These are phyloP conservation scores for Ips typographus DNA, from an alignment of 1,140 invertebrate species.

Conservation along the genomic window DNA sequence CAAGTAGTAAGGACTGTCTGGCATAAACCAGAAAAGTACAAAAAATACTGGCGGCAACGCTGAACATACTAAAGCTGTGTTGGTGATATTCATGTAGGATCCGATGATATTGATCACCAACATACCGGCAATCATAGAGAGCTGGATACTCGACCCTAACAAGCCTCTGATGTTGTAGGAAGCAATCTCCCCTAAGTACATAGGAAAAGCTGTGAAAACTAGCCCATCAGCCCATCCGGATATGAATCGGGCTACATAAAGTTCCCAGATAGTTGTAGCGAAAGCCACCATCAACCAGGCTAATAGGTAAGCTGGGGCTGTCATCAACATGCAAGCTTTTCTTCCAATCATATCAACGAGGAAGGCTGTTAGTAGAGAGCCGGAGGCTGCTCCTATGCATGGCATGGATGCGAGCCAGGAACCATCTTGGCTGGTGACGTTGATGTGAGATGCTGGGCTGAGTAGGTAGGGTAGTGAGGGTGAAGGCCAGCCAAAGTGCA, in stretches of 20 bases:
- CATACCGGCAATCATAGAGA: constrained; percentile 60
- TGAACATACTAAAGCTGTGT: constrained; percentile 61
- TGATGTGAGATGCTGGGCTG: constrained; percentile 47
- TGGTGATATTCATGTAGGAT: constrained; percentile 59
- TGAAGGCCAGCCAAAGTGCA: constrained; percentile 49
- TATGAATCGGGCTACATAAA: constrained; percentile 58
- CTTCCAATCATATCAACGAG: constrained; percentile 61
- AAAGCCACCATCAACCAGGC: constrained; percentile 69
- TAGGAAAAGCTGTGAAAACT: constrained; percentile 63
- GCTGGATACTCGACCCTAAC: constrained; percentile 38
- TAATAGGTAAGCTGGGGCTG: constrained; percentile 61
- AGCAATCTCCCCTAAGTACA: constrained; percentile 69
- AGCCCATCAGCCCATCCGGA: constrained; percentile 68
- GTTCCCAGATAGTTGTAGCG: constrained; percentile 53
- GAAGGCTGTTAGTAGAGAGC: constrained; percentile 52
- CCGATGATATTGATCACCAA: constrained; percentile 69
- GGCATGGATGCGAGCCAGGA: constrained; percentile 62
- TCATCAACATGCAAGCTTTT: constrained; percentile 65
- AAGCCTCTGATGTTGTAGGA: constrained; percentile 66
- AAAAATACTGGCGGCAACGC: constrained; percentile 62
- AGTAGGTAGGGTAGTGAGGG: constrained; percentile 45
- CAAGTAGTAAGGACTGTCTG: constrained; percentile 77
- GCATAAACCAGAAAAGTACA: constrained; percentile 67
- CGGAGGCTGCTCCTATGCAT: constrained; percentile 55
- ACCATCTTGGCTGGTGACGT: constrained; percentile 59